Base-by-base conservation (phyloP, 2,113 vertebrate genomes). In the Lophotis ruficrista region DNA sequence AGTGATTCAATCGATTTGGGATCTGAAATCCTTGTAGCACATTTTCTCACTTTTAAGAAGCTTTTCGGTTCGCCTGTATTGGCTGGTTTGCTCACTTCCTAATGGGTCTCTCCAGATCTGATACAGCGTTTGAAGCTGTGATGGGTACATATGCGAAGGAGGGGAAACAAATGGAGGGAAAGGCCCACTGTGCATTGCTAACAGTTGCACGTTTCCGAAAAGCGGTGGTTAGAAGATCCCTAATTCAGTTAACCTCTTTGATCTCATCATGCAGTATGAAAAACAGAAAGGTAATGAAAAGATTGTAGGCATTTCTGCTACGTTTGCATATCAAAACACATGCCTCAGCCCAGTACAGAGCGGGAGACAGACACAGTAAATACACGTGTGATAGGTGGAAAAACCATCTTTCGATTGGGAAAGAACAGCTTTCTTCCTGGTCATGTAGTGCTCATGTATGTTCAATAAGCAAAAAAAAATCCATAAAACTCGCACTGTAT, bases 241-340 rank as follows among this genome's bases (percentile, higher is more conserved):
- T 94, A 56, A 87, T 78, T 92, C 88, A 71, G 69, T 89, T 81
- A 93, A 92, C 77, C 61, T 93, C 76, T 96, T 96, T 95, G 83
- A 95, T 90, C 61, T 94, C 83, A 61, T 87, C 60, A 30, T 15
- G 50, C 37, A 80, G 35, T 10, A 48, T 5, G 57, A 81, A 85
- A 83, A 61, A 76, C 31, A 9, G 18, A 93, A 92, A 90, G 56
- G 80, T 50, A 94, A 94, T 41, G 75, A 89, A 81, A 80, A 75
- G 60, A 75, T 31, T 75, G 65, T 43, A 95, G 54, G 62, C 61
- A 69, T 28, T 30, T 68, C 81, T 92, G 53, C 66, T 41, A 9
- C 0, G 0, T 85, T 79, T 76, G 57, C 77, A 71, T 83, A 94
- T 87, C 86, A 94, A 87, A 96, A 84, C 69, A 71, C 43, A 28